Percentiles rank a stretch among this genome's conserved stretches.
Evolutionary conservation across 2,797 vertebrate genomes (phyloP).

Genomic region (Amazona ochrocephala): DNA sequence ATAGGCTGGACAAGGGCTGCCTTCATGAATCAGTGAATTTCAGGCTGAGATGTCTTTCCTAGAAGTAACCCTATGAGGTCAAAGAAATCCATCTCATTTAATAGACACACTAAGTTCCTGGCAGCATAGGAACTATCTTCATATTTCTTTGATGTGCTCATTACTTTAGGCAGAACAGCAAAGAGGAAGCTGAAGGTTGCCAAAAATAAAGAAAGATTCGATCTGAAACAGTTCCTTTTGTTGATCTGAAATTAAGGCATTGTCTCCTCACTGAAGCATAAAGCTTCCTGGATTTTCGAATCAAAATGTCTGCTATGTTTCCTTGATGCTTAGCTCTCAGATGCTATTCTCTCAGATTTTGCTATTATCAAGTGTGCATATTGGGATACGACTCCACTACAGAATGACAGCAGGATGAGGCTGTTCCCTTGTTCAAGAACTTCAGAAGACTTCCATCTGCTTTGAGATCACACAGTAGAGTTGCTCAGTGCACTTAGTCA

Average conservation of each 20-base stretch:
- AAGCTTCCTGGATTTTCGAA: not conserved
- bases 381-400: not conserved
- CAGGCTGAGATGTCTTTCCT: not conserved
- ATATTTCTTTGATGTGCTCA: not conserved
- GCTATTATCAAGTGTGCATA: not conserved
- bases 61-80: not conserved
- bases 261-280: not conserved
- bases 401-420: not conserved
- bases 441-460: not conserved
- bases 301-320: not conserved
- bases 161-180: not conserved
- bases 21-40: not conserved
- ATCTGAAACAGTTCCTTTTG: not conserved
- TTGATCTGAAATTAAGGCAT: not conserved
- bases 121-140: not conserved
- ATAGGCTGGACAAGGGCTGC: not conserved
- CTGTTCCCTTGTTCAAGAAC: conserved; percentile 2
- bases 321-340: not conserved
- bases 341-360: not conserved
- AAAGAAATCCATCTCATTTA: not conserved
- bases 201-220: not conserved
- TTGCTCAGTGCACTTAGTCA: not conserved
- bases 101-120: not conserved
- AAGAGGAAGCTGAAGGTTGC: not conserved
- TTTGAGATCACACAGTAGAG: not conserved